A percentile compares a stretch with the other conserved stretches of the same genome.
Evolutionary conservation across 2,113 vertebrate genomes (phyloP).

Genomic region (Thalassarche chlororhynchos): DNA sequence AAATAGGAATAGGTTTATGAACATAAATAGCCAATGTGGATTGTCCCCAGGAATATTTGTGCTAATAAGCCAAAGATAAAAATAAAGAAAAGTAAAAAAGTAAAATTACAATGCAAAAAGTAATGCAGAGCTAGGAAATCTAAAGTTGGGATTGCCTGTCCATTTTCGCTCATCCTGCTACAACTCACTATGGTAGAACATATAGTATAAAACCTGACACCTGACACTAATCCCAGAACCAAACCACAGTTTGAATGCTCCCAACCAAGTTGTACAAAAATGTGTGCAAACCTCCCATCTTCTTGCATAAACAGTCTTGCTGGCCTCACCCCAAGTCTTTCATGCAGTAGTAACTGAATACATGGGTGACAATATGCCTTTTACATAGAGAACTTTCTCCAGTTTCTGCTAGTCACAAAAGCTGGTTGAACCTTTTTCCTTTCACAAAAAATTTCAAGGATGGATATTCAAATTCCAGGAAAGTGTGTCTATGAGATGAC

Average conservation of each 20-base stretch:
- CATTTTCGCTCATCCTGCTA: neutral
- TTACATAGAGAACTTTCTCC: neutral
- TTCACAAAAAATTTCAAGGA: neutral
- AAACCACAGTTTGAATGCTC: neutral
- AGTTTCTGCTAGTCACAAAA: neutral
- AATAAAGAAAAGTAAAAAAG: neutral
- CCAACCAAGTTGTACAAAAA: neutral
- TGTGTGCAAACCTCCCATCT: neutral
- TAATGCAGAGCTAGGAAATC: neutral
- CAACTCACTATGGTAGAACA: neutral
- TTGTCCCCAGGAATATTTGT: conserved; percentile 24
- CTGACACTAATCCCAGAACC: neutral
- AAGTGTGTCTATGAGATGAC: neutral
- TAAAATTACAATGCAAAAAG: neutral
- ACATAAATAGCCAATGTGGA: conserved; percentile 67
- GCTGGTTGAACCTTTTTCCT: neutral
- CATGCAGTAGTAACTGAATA: neutral
- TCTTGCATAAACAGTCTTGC: neutral
- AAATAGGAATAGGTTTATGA: conserved; percentile 49
- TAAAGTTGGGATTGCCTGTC: neutral
- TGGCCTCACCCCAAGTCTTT: neutral
- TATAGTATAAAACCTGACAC: neutral
- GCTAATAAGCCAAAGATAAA: conserved; percentile 16
- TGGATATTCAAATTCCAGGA: neutral
- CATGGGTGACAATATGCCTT: neutral